Evolutionary conservation across 35 echinoderm and acorn worm genomes (phyloP).

Genomic region (Antedon bifida): DNA sequence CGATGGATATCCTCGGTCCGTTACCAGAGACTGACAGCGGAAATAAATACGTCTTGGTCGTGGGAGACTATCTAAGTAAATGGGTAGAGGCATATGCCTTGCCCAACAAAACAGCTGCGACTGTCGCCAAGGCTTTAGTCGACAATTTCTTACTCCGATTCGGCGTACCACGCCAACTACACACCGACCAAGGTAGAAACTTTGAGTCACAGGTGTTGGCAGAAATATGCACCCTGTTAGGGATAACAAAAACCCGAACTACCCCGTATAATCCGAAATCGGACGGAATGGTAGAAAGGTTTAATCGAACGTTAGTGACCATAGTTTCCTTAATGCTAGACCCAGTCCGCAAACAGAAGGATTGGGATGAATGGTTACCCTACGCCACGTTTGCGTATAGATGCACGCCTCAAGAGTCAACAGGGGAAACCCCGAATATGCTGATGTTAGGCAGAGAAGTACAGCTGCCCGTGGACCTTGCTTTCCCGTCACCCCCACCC

Average conservation of each 20-base stretch:
- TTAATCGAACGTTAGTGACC: constrained; percentile 1
- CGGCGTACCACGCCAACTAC: constrained; percentile 27
- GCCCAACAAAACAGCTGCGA: constrained; percentile 28
- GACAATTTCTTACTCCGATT: constrained; percentile 41
- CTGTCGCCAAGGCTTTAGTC: constrained; percentile 21
- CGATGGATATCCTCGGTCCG: constrained; percentile 34
- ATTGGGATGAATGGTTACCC: constrained; percentile 20
- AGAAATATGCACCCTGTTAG: constrained; percentile 11
- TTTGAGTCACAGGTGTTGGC: constrained; percentile 11
- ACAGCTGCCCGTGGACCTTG: neutral
- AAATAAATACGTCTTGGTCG: constrained; percentile 25
- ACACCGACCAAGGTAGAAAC: constrained; percentile 32
- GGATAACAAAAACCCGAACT: neutral
- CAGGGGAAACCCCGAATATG: constrained; percentile 10
- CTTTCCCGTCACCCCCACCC: neutral
- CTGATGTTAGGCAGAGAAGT: neutral
- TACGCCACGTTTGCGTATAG: constrained; percentile 28
- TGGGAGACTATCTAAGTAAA: constrained; percentile 38
- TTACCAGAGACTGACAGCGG: constrained; percentile 19
- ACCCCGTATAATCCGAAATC: constrained; percentile 21
- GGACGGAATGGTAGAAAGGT: constrained; percentile 8
- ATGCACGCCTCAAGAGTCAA: constrained; percentile 13
- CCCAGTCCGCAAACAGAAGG: constrained; percentile 15
- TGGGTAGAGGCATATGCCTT: constrained; percentile 42
- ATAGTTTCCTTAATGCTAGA: constrained; percentile 16